phyloP scores from a whole-genome alignment of 2,888 invertebrate species.

The Tridacna crocea region DNA sequence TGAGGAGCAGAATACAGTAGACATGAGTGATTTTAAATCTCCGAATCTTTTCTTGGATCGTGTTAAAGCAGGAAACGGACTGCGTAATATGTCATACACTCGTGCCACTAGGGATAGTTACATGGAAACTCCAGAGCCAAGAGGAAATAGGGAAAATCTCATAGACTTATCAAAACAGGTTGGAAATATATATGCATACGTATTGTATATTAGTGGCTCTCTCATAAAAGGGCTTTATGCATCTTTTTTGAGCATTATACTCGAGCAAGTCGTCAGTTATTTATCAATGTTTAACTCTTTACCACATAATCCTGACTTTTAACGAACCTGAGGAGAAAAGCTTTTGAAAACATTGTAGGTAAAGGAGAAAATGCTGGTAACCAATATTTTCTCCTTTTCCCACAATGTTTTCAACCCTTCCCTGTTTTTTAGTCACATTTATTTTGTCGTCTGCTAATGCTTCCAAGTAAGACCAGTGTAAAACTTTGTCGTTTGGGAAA shows the following conservation, averaged over 20 bases:
- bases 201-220: slow-evolving; percentile 7
- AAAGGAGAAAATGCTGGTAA: too few species aligned
- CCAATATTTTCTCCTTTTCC: too few species aligned
- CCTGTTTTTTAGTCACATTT: too few species aligned
- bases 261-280: too few species aligned
- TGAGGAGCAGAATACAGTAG: slow-evolving; percentile 32
- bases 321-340: too few species aligned
- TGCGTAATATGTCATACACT: slow-evolving; percentile 96
- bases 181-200: neutral
- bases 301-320: too few species aligned
- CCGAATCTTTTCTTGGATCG: slow-evolving; percentile 95
- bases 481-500: too few species aligned
- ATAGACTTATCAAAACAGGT: slow-evolving; percentile 47
- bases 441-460: too few species aligned
- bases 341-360: too few species aligned
- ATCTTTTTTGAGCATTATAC: neutral
- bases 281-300: too few species aligned
- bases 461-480: too few species aligned
- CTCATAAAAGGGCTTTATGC: neutral
- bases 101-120: slow-evolving; percentile 87
- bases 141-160: slow-evolving; percentile 29
- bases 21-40: slow-evolving; percentile 58
- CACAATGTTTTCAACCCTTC: too few species aligned
- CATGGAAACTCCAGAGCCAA: slow-evolving; percentile 62
- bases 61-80: slow-evolving; percentile 84